Conservation (phyloP, 1,140 invertebrate genomes). For the Drosophila persimilis region DNA sequence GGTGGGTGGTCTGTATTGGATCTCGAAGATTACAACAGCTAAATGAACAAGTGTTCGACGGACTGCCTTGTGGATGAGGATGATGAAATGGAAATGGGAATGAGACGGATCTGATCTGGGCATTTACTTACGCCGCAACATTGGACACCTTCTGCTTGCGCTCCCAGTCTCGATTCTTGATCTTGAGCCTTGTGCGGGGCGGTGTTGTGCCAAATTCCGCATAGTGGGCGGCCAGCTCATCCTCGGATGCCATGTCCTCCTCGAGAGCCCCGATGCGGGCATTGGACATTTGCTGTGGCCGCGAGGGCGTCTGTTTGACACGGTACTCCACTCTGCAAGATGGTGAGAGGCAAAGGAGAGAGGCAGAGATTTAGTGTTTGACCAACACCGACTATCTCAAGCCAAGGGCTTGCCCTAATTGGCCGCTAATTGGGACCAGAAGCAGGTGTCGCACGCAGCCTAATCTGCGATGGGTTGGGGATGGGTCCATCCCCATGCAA, state of each 20-base stretch:
- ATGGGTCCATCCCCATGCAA: constrained; percentile 16
- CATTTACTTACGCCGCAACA: constrained; percentile 65
- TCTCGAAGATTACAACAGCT: too few species aligned
- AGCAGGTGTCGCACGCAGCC: constrained; percentile 16
- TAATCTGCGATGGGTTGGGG: constrained; percentile 54
- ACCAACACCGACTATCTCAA: constrained; percentile 13
- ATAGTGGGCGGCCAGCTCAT: constrained; percentile 76
- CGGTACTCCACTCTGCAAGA: constrained; percentile 74
- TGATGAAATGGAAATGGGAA: too few species aligned
- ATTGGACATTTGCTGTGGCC: constrained; percentile 48
- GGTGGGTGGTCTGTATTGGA: too few species aligned
- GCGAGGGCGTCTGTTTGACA: constrained; percentile 58
- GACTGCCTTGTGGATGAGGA: too few species aligned
- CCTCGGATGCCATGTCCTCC: constrained; percentile 71
- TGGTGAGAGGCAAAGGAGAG: not conserved
- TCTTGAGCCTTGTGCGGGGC: constrained; percentile 84
- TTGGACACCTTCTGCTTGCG: constrained; percentile 81
- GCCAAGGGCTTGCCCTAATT: constrained; percentile 39
- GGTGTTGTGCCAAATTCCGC: constrained; percentile 84
- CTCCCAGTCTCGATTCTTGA: constrained; percentile 84
- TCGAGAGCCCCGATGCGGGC: constrained; percentile 47
- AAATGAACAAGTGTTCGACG: too few species aligned
- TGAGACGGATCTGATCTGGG: not conserved
- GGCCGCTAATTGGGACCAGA: constrained; percentile 42
- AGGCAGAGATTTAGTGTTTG: constrained; percentile 1